Evolutionary conservation across 1,140 invertebrate species (phyloP).

Genomic region (Bombus haemorrhoidalis): DNA sequence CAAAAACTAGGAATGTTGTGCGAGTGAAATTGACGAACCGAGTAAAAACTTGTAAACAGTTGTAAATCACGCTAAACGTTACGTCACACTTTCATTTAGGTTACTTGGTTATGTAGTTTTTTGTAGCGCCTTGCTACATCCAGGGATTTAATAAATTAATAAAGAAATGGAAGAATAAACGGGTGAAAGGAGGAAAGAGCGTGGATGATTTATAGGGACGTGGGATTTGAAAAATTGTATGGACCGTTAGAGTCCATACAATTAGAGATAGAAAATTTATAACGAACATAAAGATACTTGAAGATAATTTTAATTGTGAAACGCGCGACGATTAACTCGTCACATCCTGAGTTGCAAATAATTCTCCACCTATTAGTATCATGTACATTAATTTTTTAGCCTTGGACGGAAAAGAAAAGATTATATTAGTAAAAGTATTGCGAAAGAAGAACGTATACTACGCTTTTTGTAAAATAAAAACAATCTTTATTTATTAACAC

Average conservation of each 20-base stretch:
- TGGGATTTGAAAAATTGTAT: neutral
- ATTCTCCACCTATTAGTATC: rapidly evolving
- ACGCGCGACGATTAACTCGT: too few species aligned
- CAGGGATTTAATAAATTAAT: neutral
- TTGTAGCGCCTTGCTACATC: neutral
- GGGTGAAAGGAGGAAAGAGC: neutral
- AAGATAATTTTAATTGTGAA: too few species aligned
- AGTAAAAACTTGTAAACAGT: neutral
- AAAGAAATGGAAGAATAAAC: neutral
- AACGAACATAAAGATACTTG: too few species aligned
- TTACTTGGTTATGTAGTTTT: neutral
- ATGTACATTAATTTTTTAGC: too few species aligned
- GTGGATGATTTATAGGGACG: neutral
- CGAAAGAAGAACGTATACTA: too few species aligned
- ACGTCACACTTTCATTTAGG: neutral
- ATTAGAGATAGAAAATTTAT: too few species aligned
- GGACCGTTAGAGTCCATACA: neutral
- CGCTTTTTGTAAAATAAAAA: too few species aligned
- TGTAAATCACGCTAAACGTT: neutral
- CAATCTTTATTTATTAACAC: too few species aligned
- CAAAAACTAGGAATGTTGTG: neutral
- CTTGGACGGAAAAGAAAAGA: rapidly evolving
- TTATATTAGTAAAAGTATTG: too few species aligned
- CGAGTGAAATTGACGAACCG: neutral
- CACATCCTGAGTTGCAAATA: too few species aligned